Conservation (phyloP, 2,888 invertebrate genomes). For the Polydrusus tereticollis region DNA sequence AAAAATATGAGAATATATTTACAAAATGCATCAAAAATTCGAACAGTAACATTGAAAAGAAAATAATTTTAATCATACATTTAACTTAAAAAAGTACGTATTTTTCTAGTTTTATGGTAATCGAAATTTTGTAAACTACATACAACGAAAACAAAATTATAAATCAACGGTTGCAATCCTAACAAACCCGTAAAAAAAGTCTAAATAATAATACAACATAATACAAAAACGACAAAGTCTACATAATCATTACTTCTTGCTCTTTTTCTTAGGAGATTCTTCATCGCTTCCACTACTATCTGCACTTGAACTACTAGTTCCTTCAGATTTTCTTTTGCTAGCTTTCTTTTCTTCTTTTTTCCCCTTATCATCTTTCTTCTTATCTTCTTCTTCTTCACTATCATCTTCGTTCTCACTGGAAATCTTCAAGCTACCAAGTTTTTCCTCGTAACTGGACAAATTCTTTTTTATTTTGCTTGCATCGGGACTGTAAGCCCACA, state of each 20-base stretch:
- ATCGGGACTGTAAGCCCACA: conserved; percentile 85
- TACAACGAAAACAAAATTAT: no score
- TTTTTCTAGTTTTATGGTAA: no score
- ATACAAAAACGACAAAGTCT: not conserved
- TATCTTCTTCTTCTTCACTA: conserved; percentile 49
- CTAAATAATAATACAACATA: not conserved
- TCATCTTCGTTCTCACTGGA: conserved; percentile 56
- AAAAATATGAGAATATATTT: conserved; percentile 5
- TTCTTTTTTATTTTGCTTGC: conserved; percentile 76
- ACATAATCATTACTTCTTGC: conserved; percentile 49
- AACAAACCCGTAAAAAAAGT: not conserved
- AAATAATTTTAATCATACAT: no score
- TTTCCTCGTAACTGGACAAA: conserved; percentile 67
- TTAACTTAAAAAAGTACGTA: no score
- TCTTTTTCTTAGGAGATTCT: conserved; percentile 61
- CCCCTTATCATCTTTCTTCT: conserved; percentile 47
- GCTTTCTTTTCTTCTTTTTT: conserved; percentile 36
- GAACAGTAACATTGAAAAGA: not conserved
- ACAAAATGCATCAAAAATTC: not conserved
- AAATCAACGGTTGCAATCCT: not conserved
- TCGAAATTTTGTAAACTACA: no score
- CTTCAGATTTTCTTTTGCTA: conserved; percentile 59
- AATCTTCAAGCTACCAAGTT: conserved; percentile 60
- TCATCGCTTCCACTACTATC: conserved; percentile 56
- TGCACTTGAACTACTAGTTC: conserved; percentile 51